phyloP scores from a whole-genome alignment of 2,888 invertebrate species.

The Aplocera efformata region DNA sequence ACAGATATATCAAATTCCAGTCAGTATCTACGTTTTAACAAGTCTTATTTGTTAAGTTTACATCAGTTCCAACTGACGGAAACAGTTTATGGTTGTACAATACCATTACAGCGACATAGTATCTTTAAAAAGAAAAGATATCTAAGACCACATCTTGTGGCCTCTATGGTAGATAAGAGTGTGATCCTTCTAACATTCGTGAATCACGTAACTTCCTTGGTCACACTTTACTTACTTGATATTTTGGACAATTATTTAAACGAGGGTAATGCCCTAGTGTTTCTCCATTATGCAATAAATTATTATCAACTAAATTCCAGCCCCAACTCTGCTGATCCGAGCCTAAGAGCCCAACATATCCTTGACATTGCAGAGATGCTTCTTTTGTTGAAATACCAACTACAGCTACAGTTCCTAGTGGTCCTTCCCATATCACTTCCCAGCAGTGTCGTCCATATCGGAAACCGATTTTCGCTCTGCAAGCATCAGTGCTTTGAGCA shows the following conservation, averaged over 20 bases:
- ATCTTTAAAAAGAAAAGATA: no score
- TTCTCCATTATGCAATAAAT: conserved; percentile 97
- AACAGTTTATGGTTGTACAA: no score
- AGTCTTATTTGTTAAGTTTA: no score
- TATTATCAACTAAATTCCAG: conserved; percentile 99
- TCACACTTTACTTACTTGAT: conserved; percentile 90
- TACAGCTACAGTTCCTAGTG: conserved; percentile 98
- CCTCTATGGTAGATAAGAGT: no score
- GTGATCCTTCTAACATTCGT: no score
- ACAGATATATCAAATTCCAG: no score
- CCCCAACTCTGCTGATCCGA: conserved; percentile 99
- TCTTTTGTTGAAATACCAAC: conserved; percentile 97
- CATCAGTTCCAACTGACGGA: no score
- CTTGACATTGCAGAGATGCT: conserved; percentile 95
- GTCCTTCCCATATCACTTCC: conserved; percentile 99
- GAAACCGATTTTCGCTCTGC: conserved; percentile 94
- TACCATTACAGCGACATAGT: no score
- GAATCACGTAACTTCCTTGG: no score
- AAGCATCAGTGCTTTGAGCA: conserved; percentile 98
- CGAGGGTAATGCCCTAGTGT: conserved; percentile 96
- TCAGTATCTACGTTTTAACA: no score
- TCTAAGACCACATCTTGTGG: no score
- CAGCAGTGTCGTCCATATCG: conserved; percentile 96
- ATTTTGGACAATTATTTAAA: conserved; percentile 97
- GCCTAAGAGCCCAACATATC: conserved; percentile 96